Evolutionary conservation across 2,113 vertebrate genomes (phyloP).

Genomic region (Lophura nycthemera): DNA sequence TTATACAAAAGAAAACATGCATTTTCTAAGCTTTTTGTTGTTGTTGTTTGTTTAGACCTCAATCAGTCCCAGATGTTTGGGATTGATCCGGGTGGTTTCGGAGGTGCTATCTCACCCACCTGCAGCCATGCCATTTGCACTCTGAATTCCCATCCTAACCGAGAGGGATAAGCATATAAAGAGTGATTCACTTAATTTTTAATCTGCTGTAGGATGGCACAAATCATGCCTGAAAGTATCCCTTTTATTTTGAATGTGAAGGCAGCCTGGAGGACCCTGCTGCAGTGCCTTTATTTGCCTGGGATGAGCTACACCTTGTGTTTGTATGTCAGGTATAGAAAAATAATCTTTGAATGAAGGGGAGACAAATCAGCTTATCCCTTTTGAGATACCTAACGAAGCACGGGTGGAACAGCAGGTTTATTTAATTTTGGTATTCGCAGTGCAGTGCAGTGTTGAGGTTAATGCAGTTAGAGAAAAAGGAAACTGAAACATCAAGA

Average conservation of each 20-base stretch:
- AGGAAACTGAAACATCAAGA: not conserved
- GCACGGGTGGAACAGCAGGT: not conserved
- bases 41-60: not conserved
- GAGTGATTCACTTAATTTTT: not conserved
- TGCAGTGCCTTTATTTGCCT: not conserved
- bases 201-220: not conserved
- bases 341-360: not conserved
- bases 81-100: not conserved
- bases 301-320: not conserved
- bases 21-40: not conserved
- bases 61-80: not conserved
- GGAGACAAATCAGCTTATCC: not conserved
- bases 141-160: not conserved
- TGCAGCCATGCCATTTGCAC: rapidly evolving
- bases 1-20: not conserved
- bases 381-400: not conserved
- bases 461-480: not conserved
- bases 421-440: not conserved
- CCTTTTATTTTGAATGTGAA: too few species aligned
- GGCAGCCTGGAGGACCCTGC: not conserved
- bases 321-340: not conserved
- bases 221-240: not conserved
- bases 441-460: not conserved
- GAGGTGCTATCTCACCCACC: rapidly evolving
- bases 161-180: not conserved